Evolutionary conservation across 2,797 vertebrate genomes (phyloP), one percentile per base, ranked within the genome.

Genomic region (Pseudocheirus occidentalis): DNA sequence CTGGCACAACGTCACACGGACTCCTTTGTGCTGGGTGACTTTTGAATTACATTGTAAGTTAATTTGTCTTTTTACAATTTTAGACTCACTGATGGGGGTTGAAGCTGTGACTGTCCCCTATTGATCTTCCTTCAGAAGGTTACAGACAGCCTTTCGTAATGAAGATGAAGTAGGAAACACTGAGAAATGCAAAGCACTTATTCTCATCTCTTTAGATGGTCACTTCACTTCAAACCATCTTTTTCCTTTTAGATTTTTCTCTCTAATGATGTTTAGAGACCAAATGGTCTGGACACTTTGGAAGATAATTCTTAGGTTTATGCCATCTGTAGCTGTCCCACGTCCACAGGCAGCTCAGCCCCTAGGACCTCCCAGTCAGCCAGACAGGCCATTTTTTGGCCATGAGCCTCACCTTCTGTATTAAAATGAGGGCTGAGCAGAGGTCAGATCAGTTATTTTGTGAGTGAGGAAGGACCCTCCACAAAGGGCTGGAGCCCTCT

Each of bases 161-260:
- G 54, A 93, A 95, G 90, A 91, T 62, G 11, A 81, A 46, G 11
- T 59, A 31, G 40, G 90, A 62, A 57, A 95, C 81, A 94, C 50
- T 0, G 21, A 55, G 57, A 21, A 14, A 91, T 59, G 27, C 9
- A 1, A 0, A 28, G 3, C 54, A 29, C 10, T 56, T 54, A 91
- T 91, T 58, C 92, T 62, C 89, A 92, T 92, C 92, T 34, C 92
- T 62, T 55, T 40, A 40, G 12, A 53, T 93, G 5, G 59, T 89
- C 31, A 0, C 16, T 90, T 81, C 21, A 0, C 16, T 87, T 46
- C 21, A 56, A 55, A 56, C 91, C 28, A 16, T 54, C 53, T 54
- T 92, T 66, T n/a, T 90, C 90, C 29, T 12, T 55, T 24, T 55
- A 24, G 2, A 5, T 34, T 59, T 90, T 73, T 50, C 90, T 90